Evolutionary conservation across 2,888 invertebrate genomes (phyloP).

Genomic region (Julus scandinavius): DNA sequence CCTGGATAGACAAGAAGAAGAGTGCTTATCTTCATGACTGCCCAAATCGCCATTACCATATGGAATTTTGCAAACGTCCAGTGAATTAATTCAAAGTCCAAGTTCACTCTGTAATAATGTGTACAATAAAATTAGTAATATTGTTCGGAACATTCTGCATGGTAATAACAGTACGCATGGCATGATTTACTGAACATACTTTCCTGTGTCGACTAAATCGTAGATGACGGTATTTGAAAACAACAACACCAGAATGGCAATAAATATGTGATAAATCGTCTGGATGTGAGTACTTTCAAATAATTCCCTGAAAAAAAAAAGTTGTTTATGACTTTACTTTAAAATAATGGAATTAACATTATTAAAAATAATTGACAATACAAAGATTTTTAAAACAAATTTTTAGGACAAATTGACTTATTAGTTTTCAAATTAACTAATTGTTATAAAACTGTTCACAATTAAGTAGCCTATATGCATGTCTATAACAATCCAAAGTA

Average conservation of each 20-base stretch:
- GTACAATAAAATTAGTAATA: constrained; percentile 51
- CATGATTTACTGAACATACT: constrained; percentile 72
- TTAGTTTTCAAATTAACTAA: too few species aligned
- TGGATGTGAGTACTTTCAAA: constrained; percentile 81
- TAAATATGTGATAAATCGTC: constrained; percentile 86
- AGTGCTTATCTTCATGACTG: constrained; percentile 66
- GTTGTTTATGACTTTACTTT: background rate
- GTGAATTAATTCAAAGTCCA: constrained; percentile 73
- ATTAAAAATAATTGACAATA: too few species aligned
- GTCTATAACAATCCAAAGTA: too few species aligned
- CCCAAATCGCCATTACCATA: constrained; percentile 72
- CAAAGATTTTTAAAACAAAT: too few species aligned
- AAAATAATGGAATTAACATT: background rate
- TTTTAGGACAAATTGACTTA: too few species aligned
- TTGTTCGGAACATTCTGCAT: background rate
- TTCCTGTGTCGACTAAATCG: constrained; percentile 79
- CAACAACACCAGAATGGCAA: constrained; percentile 78
- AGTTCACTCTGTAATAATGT: constrained; percentile 67
- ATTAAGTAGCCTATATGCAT: too few species aligned
- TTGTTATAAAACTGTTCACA: too few species aligned
- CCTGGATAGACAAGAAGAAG: constrained; percentile 67
- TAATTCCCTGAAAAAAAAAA: constrained; percentile 70
- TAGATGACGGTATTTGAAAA: constrained; percentile 78
- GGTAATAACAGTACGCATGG: background rate
- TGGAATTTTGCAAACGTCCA: constrained; percentile 73